Percentiles rank a stretch among this genome's conserved stretches.
These are phyloP conservation scores for Schlechtendalia chinensis DNA, from an alignment of 1,140 invertebrate species.

Conservation along the genomic window DNA sequence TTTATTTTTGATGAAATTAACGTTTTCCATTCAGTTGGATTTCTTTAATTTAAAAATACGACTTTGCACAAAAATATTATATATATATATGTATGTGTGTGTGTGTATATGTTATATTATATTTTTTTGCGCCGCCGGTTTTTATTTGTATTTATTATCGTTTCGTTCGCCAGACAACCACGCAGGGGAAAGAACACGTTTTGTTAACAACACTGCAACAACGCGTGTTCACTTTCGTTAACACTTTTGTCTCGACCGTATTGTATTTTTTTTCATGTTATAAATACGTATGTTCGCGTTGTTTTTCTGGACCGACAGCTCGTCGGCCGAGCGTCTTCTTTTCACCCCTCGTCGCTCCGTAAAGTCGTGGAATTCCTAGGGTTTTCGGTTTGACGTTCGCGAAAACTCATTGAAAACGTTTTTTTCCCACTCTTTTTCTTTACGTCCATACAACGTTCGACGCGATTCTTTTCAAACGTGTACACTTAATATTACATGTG, in stretches of 20 bases:
- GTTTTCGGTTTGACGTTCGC: neutral
- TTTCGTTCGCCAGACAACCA: neutral
- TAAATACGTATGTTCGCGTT: neutral
- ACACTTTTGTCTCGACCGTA: neutral
- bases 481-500: neutral
- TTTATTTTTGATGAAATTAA: constrained; percentile 30
- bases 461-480: neutral
- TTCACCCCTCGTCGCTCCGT: neutral
- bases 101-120: too few relatives aligned
- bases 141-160: constrained; percentile 1
- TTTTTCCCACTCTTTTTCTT: neutral
- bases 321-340: too few relatives aligned
- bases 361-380: neutral
- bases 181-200: too few relatives aligned
- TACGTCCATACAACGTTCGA: neutral
- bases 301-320: too few relatives aligned
- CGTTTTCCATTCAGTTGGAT: constrained; percentile 18
- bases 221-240: constrained; percentile 17
- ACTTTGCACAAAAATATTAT: neutral
- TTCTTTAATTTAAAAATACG: constrained; percentile 33
- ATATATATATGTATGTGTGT: too few relatives aligned
- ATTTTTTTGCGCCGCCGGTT: neutral
- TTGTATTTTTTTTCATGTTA: neutral
- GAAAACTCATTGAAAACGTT: constrained; percentile 25
- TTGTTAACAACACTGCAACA: too few relatives aligned